Percentiles rank a stretch among this genome's conserved stretches.
These are phyloP conservation scores for Agriotes lineatus DNA, from an alignment of 2,888 invertebrate genomes.

Conservation along the genomic window DNA sequence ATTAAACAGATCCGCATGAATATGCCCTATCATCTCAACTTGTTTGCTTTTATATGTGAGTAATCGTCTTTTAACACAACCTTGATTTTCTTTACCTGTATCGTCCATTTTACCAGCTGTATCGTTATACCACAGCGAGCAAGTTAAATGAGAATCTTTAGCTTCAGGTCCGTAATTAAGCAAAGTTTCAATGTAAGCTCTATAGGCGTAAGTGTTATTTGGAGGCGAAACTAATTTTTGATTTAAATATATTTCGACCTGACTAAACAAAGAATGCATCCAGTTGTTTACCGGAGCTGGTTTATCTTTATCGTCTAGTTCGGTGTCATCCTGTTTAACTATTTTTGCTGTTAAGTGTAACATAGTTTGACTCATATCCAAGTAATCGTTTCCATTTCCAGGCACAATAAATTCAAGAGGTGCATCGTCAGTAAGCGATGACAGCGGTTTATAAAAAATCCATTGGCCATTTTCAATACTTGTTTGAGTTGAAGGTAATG, in stretches of 20 bases:
- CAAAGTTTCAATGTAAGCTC: constrained; percentile 20
- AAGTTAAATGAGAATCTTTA: constrained; percentile 18
- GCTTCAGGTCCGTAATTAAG: constrained; percentile 18
- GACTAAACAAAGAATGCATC: constrained; percentile 14
- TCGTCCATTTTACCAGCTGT: constrained; percentile 8
- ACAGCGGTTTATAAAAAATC: constrained; percentile 13
- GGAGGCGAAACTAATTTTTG: constrained; percentile 17
- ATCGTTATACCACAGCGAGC: constrained; percentile 5
- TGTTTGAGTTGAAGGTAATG: constrained; percentile 11
- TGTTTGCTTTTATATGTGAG: constrained; percentile 12
- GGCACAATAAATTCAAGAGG: constrained; percentile 19
- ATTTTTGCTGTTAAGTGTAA: constrained; percentile 6
- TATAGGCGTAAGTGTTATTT: constrained; percentile 11
- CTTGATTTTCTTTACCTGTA: background rate
- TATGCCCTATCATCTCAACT: constrained; percentile 9
- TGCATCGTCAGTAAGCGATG: constrained; percentile 9
- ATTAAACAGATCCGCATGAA: constrained; percentile 9
- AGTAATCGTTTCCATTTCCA: constrained; percentile 13
- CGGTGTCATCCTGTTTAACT: background rate
- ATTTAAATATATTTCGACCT: constrained; percentile 22
- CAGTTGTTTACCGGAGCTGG: constrained; percentile 17
- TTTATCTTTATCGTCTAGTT: background rate
- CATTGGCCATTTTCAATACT: constrained; percentile 11
- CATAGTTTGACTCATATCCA: constrained; percentile 19
- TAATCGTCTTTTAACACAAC: background rate